A percentile compares a stretch with the other conserved stretches of the same genome.
Evolutionary conservation across 2,888 invertebrate genomes (phyloP).

Genomic region (Zele albiditarsus): DNA sequence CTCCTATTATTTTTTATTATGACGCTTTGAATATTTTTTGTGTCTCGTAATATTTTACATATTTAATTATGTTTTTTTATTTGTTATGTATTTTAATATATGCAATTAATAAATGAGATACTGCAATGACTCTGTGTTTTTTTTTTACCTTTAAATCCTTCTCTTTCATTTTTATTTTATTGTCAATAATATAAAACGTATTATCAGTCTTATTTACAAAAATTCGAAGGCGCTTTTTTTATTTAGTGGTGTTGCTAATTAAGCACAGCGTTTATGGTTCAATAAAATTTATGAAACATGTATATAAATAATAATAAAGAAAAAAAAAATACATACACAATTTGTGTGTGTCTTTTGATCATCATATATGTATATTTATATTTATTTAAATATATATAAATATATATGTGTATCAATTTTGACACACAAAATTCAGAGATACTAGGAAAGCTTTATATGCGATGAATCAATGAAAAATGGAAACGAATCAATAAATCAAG

Average conservation of each 20-base stretch:
- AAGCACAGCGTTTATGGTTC: background rate
- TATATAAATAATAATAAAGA: too few relatives aligned
- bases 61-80: background rate
- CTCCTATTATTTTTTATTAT: background rate
- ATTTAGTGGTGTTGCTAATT: slow-evolving; percentile 15
- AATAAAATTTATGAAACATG: background rate
- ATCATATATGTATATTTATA: background rate
- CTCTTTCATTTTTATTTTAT: slow-evolving; percentile 27
- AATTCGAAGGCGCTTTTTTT: slow-evolving; percentile 31
- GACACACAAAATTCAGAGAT: slow-evolving; percentile 54
- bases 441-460: slow-evolving; percentile 61
- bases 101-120: too few relatives aligned
- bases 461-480: slow-evolving; percentile 29
- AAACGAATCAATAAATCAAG: background rate
- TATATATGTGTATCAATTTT: background rate
- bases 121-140: background rate
- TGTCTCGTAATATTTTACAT: background rate
- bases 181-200: slow-evolving; percentile 6
- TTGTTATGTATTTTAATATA: too few relatives aligned
- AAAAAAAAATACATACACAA: too few relatives aligned
- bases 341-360: too few relatives aligned
- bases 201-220: slow-evolving; percentile 61
- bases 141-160: background rate
- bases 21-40: background rate
- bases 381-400: background rate